Percentiles rank a stretch among this genome's conserved stretches.
Conservation (phyloP, 2,113 vertebrate genomes). For the Ia io region DNA sequence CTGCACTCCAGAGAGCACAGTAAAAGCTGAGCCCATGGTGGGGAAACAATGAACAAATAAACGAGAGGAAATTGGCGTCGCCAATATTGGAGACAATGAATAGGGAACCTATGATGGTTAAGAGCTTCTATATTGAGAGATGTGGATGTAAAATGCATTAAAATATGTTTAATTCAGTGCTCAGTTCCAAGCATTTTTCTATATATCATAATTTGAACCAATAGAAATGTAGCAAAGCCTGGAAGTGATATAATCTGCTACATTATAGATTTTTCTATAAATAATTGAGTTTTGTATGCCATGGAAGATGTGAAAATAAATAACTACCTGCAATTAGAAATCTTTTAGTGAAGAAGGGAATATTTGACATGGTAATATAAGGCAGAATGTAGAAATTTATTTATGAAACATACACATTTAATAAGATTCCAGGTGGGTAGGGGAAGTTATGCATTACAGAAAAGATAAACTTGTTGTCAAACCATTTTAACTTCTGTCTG, state of each 20-base stretch:
- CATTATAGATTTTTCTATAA: not conserved
- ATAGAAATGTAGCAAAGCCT: not conserved
- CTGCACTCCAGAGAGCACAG: not conserved
- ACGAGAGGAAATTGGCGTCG: not conserved
- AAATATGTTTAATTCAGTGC: not conserved
- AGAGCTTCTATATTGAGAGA: not conserved
- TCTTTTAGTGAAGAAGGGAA: not conserved
- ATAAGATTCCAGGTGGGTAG: not conserved
- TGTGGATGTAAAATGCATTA: not conserved
- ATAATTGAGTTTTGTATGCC: not conserved
- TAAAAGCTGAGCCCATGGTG: not conserved
- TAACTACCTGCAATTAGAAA: not conserved
- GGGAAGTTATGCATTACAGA: not conserved
- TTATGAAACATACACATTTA: not conserved
- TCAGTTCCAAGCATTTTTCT: not conserved
- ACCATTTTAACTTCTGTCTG: not conserved
- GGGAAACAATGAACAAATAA: slow-evolving; percentile 11
- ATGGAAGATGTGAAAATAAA: slow-evolving; percentile 32
- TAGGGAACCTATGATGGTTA: not conserved
- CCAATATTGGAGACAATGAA: not conserved
- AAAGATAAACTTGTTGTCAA: not conserved
- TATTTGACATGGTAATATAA: not conserved
- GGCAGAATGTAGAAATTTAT: not conserved
- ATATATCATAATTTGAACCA: not conserved
- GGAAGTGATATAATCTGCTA: not conserved